Base-by-base conservation (phyloP, 2,888 invertebrate genomes). In the Luperina nickerlii region DNA sequence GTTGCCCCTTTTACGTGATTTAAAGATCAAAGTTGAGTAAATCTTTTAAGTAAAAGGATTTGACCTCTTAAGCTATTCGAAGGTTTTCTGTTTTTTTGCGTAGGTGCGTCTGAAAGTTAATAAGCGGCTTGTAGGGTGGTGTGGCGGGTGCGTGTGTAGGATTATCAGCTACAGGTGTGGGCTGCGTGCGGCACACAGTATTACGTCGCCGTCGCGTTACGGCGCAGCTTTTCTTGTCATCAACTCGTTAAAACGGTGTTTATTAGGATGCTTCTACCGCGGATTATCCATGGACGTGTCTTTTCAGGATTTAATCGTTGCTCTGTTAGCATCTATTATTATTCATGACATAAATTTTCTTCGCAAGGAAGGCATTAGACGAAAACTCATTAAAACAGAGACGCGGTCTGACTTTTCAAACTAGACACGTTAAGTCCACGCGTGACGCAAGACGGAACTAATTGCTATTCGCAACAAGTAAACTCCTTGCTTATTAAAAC, bases 291-390 rank as follows among this genome's bases (percentile, higher is more conserved):
- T 90, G 91, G 94, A 94, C 95, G 95, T 95, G 95, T 95, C 94
- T 94, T 93, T 93, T 92, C 90, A 92, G 94, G 96, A 96, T 96
- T 96, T 96, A 94, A 95, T 95, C 95, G 95, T 92, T 94, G 92
- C 93, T 94, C 93, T 93, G 93, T 95, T 94, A 94, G 91, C 95
- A 90, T 94, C 94, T 95, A 95, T 96, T 96, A 96, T 96, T 96
- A 96, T 96, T 96, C 96, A 96, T 96, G 96, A 95, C 96, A 96
- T 96, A 96, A 96, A 96, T 96, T 96, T 96, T 94, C 94, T 94
- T 92, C 90, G 94, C 94, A 93, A 94, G 94, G 95, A 94, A 95
- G 95, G 96, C 94, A 96, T 96, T 96, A 96, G 95, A 94, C 94
- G 96, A 95, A 96, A 96, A 96, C 96, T 96, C 96, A 97, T 96